Conservation (phyloP, 2,113 vertebrate species). For the Archocentrus centrarchus region DNA sequence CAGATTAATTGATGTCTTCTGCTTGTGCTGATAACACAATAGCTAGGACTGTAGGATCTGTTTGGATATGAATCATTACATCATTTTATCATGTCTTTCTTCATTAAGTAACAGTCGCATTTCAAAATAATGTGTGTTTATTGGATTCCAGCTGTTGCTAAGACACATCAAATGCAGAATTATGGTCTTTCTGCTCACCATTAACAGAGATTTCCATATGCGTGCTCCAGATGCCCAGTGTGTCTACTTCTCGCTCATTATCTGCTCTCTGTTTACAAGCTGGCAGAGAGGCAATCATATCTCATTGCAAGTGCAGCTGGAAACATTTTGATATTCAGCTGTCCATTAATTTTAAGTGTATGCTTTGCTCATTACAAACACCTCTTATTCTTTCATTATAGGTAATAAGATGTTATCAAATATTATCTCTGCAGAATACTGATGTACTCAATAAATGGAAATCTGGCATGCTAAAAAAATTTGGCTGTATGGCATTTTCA, state of each 20-base stretch:
- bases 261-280: slow-evolving; percentile 55
- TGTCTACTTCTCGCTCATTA: slow-evolving; percentile 67
- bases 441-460: background rate
- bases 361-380: slow-evolving; percentile 42
- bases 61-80: slow-evolving; percentile 12
- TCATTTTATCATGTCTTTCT: slow-evolving; percentile 30
- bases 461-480: too few relatives aligned
- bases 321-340: slow-evolving; percentile 62
- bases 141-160: slow-evolving; percentile 70
- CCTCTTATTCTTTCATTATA: slow-evolving; percentile 36
- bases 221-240: slow-evolving; percentile 68
- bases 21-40: background rate
- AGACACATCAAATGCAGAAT: slow-evolving; percentile 56
- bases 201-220: slow-evolving; percentile 65
- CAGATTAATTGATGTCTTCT: background rate
- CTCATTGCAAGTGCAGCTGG: slow-evolving; percentile 55
- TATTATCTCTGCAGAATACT: background rate
- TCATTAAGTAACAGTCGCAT: slow-evolving; percentile 46
- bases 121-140: slow-evolving; percentile 61
- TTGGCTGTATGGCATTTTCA: too few relatives aligned
- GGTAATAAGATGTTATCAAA: slow-evolving; percentile 14
- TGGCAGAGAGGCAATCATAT: slow-evolving; percentile 55
- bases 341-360: slow-evolving; percentile 53
- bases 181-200: slow-evolving; percentile 58
- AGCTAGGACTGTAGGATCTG: background rate